phyloP scores from a whole-genome alignment of 2,888 invertebrate species.

The Colletes collaris region DNA sequence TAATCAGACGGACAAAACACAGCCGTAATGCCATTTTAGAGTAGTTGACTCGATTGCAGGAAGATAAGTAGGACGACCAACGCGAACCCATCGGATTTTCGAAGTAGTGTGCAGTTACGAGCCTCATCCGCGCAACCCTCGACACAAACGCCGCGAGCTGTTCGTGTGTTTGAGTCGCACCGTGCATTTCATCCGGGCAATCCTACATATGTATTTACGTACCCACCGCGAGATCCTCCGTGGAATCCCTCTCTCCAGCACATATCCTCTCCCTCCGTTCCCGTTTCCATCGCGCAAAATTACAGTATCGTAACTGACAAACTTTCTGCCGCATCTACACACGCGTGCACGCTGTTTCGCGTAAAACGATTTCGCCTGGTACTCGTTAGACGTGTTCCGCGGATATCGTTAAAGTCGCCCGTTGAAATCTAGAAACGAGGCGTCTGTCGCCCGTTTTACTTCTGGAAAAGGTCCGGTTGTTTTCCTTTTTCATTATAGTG shows the following conservation, averaged over 20 bases:
- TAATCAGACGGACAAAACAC: not conserved
- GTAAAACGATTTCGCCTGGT: constrained; percentile 34
- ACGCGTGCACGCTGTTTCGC: constrained; percentile 29
- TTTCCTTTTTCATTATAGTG: too few species aligned
- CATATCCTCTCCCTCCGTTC: not conserved
- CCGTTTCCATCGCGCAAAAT: constrained; percentile 13
- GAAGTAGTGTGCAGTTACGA: constrained; percentile 18
- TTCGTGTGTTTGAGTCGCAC: constrained; percentile 11
- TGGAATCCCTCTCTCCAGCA: constrained; percentile 38
- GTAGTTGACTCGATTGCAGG: constrained; percentile 7
- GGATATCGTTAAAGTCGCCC: constrained; percentile 5
- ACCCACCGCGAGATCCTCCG: constrained; percentile 31
- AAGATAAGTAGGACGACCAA: constrained; percentile 11
- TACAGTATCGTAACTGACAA: constrained; percentile 47
- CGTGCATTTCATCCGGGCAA: constrained; percentile 42
- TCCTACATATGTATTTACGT: constrained; percentile 49
- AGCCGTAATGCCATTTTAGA: not conserved
- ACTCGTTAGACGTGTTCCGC: constrained; percentile 18
- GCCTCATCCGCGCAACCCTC: not conserved
- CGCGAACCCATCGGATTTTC: constrained; percentile 4
- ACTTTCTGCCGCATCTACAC: constrained; percentile 44
- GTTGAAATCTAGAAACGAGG: not conserved
- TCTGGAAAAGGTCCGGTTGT: too few species aligned
- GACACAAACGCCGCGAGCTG: not conserved
- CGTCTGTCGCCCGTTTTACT: not conserved